These are phyloP conservation scores for Plestiodon gilberti DNA, from an alignment of 2,113 vertebrate species.

Conservation along the genomic window DNA sequence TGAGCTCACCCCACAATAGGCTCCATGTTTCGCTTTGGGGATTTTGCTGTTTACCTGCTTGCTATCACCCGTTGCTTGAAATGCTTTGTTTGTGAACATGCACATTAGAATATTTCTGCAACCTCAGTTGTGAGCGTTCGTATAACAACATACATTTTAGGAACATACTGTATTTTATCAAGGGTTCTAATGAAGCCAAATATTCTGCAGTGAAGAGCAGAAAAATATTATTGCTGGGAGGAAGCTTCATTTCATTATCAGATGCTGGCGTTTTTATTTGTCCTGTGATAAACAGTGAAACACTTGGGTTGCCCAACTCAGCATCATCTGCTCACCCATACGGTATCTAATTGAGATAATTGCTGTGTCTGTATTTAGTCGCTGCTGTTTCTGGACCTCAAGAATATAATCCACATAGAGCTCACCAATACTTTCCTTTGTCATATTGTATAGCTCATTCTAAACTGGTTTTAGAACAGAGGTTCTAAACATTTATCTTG, in stretches of 20 bases:
- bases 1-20: too few relatives aligned
- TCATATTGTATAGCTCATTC: not conserved
- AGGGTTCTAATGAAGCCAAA: slow-evolving; percentile 23
- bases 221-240: not conserved
- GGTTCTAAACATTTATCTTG: not conserved
- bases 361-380: slow-evolving; percentile 40
- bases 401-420: slow-evolving; percentile 14
- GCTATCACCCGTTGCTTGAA: too few relatives aligned
- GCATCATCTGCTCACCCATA: slow-evolving; percentile 63
- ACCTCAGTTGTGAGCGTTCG: not conserved
- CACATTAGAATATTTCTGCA: not conserved
- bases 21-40: too few relatives aligned
- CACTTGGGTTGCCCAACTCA: slow-evolving; percentile 39
- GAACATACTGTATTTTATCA: slow-evolving; percentile 6
- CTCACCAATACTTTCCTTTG: slow-evolving; percentile 22
- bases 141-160: not conserved
- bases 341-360: slow-evolving; percentile 59
- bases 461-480: not conserved
- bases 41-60: too few relatives aligned
- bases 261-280: slow-evolving; percentile 17
- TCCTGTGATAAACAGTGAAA: slow-evolving; percentile 24
- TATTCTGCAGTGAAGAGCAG: not conserved
- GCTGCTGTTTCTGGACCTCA: slow-evolving; percentile 39
- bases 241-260: not conserved
- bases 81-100: not conserved